Conservation (phyloP, 2,113 vertebrate species). For the Gallinago undulata region DNA sequence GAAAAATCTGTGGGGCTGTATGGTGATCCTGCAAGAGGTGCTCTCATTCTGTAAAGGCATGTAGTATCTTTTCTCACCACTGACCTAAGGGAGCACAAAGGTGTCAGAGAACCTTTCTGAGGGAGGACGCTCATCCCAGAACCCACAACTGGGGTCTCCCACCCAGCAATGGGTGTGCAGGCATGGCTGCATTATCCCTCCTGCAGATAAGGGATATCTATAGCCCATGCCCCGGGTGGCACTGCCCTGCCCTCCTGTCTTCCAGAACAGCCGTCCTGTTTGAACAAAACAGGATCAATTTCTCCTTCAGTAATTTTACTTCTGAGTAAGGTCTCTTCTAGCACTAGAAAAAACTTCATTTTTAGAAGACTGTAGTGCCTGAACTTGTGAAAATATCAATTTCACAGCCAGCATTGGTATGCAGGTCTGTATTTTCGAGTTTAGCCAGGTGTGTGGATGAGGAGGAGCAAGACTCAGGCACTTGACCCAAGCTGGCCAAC, state of each 20-base stretch:
- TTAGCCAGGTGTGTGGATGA: neutral
- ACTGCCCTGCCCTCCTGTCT: neutral
- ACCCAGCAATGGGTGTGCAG: accelerated
- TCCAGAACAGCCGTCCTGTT: neutral
- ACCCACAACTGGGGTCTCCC: neutral
- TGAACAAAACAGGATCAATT: neutral
- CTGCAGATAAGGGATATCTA: neutral
- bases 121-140: neutral
- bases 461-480: neutral
- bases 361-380: neutral
- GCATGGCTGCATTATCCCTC: neutral
- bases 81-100: neutral
- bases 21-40: neutral
- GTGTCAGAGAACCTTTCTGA: neutral
- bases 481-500: neutral
- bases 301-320: neutral
- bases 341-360: neutral
- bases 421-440: neutral
- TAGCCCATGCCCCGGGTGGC: accelerated
- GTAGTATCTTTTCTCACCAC: neutral
- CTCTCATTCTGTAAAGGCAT: neutral
- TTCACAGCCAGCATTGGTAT: neutral
- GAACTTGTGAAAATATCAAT: neutral
- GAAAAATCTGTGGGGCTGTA: neutral
- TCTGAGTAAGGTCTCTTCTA: neutral